Percentiles rank a stretch among this genome's conserved stretches.
These are phyloP conservation scores for Pherbina coryleti DNA, from an alignment of 2,888 invertebrate genomes.

Conservation along the genomic window DNA sequence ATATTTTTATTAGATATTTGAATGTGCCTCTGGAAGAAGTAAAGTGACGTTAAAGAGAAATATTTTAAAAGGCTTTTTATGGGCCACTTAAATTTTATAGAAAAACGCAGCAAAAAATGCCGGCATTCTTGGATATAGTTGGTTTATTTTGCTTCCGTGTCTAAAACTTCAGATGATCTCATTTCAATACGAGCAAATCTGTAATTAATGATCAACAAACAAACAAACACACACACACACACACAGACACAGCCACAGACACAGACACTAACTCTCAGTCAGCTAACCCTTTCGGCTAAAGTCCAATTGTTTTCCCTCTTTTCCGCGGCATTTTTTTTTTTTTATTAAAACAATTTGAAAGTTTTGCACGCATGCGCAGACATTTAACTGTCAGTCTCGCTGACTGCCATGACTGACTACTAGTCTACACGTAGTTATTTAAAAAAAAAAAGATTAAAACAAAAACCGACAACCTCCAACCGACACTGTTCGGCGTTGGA, in stretches of 20 bases:
- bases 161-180: conserved; percentile 25
- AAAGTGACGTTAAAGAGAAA: not conserved
- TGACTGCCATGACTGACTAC: not conserved
- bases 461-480: not conserved
- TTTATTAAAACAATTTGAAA: conserved; percentile 4
- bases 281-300: not conserved
- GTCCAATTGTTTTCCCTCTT: conserved; percentile 1
- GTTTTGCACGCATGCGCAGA: conserved; percentile 23
- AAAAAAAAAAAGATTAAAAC: no score
- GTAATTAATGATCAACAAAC: not conserved
- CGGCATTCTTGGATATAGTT: not conserved
- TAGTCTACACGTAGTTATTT: not conserved
- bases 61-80: not conserved
- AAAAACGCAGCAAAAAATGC: not conserved
- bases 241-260: no score
- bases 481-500: not conserved
- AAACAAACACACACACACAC: no score
- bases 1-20: not conserved
- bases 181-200: not conserved
- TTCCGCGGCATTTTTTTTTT: not conserved
- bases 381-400: not conserved
- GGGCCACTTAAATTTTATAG: not conserved
- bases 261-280: not conserved
- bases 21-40: no score
- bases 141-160: not conserved